Base-by-base conservation (phyloP, 1,140 invertebrate genomes). In the Aphaenogaster floridana region DNA sequence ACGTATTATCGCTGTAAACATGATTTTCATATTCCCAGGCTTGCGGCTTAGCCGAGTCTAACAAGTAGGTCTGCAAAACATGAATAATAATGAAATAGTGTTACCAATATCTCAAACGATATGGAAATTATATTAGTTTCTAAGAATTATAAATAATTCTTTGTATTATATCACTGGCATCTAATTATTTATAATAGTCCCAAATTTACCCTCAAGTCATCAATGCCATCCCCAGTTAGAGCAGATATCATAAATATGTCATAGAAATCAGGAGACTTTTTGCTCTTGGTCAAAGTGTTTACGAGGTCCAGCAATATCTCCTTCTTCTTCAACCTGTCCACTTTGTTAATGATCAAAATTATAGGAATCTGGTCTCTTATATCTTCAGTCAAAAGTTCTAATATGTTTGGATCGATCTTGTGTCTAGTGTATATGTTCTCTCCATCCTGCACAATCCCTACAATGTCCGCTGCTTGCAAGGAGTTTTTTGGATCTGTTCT, bases 241-340 rank as follows among this genome's bases (percentile, higher is more conserved):
- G 98, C 97, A 34, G 98, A 99, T 11, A 99, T 96, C 96, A 99
- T 97, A 93, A 99, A 99, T 34, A 99, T 97, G 92, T 98, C 97
- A 15, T 96, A 95, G 92, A 99, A 99, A 88, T 97, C 93, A 63
- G 97, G 97, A 97, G 97, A 98, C 5, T 97, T 97, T 36, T 93
- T 94, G 54, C 95, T 97, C 80, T 97, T 97, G 5, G 97, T 98
- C 59, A 99, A 92, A 68, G 95, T 95, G 48, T 96, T 95, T 36
- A 97, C 97, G 21, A 98, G 90, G 21, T 97, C 96, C 42, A 99
- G 94, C 34, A 99, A 93, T 74, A 97, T 95, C 48, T 96, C 93
- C 94, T 99, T 99, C 1, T 97, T 96, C 93, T 97, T 98, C 13
- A 99, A 86, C 28, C 95, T 95, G 96, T 99, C 98, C 72, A 98